These are phyloP conservation scores for Patella caerulea DNA, from an alignment of 2,888 invertebrate genomes.

Conservation along the genomic window DNA sequence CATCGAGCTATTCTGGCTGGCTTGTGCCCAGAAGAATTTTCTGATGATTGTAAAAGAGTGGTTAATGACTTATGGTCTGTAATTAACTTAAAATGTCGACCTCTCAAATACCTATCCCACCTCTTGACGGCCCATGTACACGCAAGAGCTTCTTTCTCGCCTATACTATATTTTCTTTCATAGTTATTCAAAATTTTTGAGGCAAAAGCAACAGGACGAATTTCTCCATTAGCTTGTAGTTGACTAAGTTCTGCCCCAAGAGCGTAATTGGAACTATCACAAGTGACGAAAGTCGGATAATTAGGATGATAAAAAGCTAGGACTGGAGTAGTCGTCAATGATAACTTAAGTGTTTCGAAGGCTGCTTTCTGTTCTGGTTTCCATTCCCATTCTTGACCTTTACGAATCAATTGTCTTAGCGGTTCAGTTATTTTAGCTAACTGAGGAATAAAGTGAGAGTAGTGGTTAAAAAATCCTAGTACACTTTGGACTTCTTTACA, in stretches of 20 bases:
- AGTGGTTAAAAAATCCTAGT: constrained; percentile 1
- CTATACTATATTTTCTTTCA: background rate
- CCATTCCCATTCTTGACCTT: background rate
- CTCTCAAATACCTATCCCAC: background rate
- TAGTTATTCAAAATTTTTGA: background rate
- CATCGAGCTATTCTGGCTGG: too few species aligned
- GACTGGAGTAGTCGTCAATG: constrained; percentile 2
- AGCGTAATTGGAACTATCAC: background rate
- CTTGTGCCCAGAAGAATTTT: background rate
- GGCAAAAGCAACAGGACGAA: background rate
- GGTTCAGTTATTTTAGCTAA: background rate
- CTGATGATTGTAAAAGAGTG: background rate
- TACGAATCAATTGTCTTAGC: background rate
- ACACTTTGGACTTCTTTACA: constrained; percentile 1
- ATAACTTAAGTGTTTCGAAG: background rate
- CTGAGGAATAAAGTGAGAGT: background rate
- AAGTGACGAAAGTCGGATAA: background rate
- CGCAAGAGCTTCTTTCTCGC: background rate
- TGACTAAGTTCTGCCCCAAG: background rate
- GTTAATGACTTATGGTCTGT: background rate
- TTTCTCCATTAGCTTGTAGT: background rate
- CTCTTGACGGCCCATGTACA: background rate
- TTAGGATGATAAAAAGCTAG: background rate
- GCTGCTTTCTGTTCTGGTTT: background rate
- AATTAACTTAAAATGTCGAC: background rate